Base-by-base conservation (phyloP, 2,888 invertebrate genomes). In the Diplazon laetatorius region DNA sequence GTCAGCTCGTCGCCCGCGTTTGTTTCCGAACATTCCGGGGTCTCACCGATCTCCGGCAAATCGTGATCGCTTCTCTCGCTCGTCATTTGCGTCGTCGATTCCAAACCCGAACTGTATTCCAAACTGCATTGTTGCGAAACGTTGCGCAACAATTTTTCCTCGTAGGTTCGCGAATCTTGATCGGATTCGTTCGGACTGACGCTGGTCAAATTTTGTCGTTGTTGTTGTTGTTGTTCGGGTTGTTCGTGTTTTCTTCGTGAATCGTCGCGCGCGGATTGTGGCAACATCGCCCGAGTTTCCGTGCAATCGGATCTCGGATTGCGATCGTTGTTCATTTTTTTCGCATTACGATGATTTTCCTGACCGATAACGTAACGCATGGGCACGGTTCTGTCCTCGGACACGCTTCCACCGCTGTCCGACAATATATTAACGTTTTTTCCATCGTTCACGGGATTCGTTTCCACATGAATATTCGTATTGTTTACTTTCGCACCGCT, bases 401-500 rank as follows among this genome's bases (percentile, higher is more conserved):
- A 87, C 0, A 89, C 79, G 30, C 88, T 89, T 0, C 93, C 94
- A 1, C 93, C 92, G 46, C 94, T 94, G 59, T 95, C 94, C 22
- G 93, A 93, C 2, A 95, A 89, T 73, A 95, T 92, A 85, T 95
- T 95, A 0, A 94, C 94, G 87, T 95, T 95, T 10, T 91, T 92
- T 0, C 92, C 91, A 81, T 93, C 94, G 82, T 93, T 93, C 0
- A 94, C 92, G 0, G 93, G 93, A 80, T 92, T 93, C 78, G 93
- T 91, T 84, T 95, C 95, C 0, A 95, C 94, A 85, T 96, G 95
- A 80, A 96, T 93, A 88, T 96, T 96, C 0, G 95, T 96, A 81
- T 96, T 96, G 86, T 96, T 96, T 0, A 96, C 94, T 91, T 96
- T 96, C 1, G 95, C 94, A 0, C 94, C 93, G 75, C 94, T 94